Evolutionary conservation across 2,888 invertebrate genomes (phyloP), one percentile per base, ranked within the genome.

Genomic region (Cyclophora albipunctata): DNA sequence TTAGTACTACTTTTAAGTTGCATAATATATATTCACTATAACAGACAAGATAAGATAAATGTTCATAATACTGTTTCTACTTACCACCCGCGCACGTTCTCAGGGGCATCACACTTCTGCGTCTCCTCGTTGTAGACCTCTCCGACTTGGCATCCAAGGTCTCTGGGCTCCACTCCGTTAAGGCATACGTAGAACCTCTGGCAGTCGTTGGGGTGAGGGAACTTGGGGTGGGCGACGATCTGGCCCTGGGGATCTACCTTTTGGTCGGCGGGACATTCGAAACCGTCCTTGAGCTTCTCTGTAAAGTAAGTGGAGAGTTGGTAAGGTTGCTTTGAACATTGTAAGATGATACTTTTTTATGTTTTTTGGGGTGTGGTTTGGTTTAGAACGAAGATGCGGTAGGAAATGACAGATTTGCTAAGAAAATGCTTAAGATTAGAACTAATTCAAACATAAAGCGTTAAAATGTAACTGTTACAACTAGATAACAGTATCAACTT

Each of bases 101-200:
- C 96, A 40, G 96, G 96, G 2, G 95, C 93, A 76, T 97, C 97
- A 78, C 97, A 97, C 75, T 91, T 92, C 81, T 95, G 94, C 0
- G 91, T 84, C 59, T 93, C 93, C 61, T 96, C 95, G 73, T 97
- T 97, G 90, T 96, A 97, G n/a, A 96, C 97, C 73, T 95, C 95
- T 53, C 97, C 96, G 49, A 93, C 91, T 69, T 92, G 91, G 84
- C 97, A 97, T 40, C 96, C 95, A 58, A 96, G 92, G 76, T 96
- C 95, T 57, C 96, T 91, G n/a, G 97, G 96, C 63, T 94, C 96
- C 35, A 93, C 90, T 7, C 95, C 95, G 77, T 94, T 96, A 64
- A 96, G 83, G 79, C 96, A 96, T 37, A 96, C 96, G 83, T 96
- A 97, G 92, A 97, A 97, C 69, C 95, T 93, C 80, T 96, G 95